A percentile compares a stretch with the other conserved stretches of the same genome.
Evolutionary conservation across 2,797 vertebrate genomes (phyloP).

Genomic region (Pseudochromis fuscus): DNA sequence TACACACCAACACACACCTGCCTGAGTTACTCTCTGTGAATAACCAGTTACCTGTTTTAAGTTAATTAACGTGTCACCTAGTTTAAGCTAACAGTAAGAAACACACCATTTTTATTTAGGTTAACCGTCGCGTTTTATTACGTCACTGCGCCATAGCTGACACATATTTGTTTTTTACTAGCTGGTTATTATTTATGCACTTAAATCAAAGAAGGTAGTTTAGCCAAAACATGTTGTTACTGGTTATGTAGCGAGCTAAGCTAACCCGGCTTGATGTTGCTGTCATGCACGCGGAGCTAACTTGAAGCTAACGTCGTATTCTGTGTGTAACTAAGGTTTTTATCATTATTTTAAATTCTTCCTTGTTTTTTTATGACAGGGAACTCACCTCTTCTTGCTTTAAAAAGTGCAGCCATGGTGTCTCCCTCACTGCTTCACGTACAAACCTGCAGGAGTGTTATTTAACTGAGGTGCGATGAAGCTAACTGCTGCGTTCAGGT

Average conservation of each 20-base stretch:
- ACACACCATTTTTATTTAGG: too few relatives aligned
- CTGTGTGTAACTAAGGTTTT: fast-evolving
- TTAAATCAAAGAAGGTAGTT: background rate
- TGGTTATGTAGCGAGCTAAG: slow-evolving; percentile 19
- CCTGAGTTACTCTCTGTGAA: background rate
- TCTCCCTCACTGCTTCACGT: background rate
- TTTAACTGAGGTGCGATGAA: slow-evolving; percentile 9
- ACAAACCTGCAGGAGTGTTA: background rate
- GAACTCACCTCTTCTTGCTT: slow-evolving; percentile 80
- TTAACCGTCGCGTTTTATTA: too few relatives aligned
- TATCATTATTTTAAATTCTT: background rate
- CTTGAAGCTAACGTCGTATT: fast-evolving
- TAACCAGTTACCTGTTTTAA: background rate
- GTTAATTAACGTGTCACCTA: slow-evolving; percentile 18
- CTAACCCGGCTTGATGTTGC: background rate
- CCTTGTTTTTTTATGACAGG: fast-evolving
- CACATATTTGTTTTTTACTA: background rate
- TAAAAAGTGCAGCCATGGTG: slow-evolving; percentile 82
- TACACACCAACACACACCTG: background rate
- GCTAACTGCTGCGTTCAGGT: slow-evolving; percentile 41
- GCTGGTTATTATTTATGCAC: fast-evolving
- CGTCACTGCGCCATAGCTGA: too few relatives aligned
- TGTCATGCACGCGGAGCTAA: background rate
- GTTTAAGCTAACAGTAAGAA: slow-evolving; percentile 21
- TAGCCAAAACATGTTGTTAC: too few relatives aligned